phyloP scores from a whole-genome alignment of 2,888 invertebrate species.

The Kuschelorhynchus macadamiae region DNA sequence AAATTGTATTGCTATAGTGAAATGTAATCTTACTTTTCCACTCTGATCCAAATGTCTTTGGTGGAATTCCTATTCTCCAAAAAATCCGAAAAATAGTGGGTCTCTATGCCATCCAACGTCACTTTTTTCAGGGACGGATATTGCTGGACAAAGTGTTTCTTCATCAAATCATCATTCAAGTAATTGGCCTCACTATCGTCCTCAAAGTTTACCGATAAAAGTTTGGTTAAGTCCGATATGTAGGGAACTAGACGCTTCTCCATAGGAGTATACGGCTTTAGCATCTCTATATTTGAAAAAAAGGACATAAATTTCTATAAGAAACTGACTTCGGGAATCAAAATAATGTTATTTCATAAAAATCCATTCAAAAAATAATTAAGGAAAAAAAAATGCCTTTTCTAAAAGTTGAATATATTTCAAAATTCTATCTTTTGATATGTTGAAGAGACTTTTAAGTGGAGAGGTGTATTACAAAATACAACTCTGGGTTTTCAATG shows the following conservation, averaged over 20 bases:
- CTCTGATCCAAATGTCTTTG: conserved; percentile 49
- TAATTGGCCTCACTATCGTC: conserved; percentile 56
- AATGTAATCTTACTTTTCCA: conserved; percentile 50
- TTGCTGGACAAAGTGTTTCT: conserved; percentile 62
- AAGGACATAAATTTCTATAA: too few relatives aligned
- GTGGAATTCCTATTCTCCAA: conserved; percentile 38
- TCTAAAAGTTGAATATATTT: too few relatives aligned
- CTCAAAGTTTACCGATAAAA: conserved; percentile 53
- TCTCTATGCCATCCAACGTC: conserved; percentile 45
- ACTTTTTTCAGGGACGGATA: conserved; percentile 58
- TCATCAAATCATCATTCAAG: conserved; percentile 60
- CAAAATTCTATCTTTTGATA: too few relatives aligned
- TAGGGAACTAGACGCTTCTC: conserved; percentile 56
- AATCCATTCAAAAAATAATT: too few relatives aligned
- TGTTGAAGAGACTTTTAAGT: too few relatives aligned
- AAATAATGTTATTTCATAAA: too few relatives aligned
- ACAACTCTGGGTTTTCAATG: too few relatives aligned
- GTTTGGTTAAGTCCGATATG: conserved; percentile 57
- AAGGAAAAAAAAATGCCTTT: too few relatives aligned
- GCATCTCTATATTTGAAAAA: conserved; percentile 51
- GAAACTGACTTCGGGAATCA: too few relatives aligned
- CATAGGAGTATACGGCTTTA: conserved; percentile 25
- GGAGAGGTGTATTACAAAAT: too few relatives aligned
- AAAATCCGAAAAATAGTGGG: conserved; percentile 42
- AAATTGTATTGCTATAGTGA: background rate